Evolutionary conservation across 2,888 invertebrate species (phyloP).

Genomic region (Eremobia ochroleuca): DNA sequence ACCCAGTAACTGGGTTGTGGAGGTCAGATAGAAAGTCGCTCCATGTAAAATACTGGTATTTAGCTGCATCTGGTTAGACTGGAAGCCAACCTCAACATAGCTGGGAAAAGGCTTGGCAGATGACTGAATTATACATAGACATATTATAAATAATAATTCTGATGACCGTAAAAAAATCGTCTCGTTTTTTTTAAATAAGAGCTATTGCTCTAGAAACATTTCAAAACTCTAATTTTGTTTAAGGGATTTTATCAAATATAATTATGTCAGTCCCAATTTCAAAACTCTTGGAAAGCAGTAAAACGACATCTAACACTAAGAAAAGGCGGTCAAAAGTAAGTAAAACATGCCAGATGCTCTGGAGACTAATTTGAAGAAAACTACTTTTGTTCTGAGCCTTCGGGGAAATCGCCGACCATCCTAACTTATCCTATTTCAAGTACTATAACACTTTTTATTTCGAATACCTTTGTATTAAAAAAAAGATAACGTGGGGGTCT

Average conservation of each 20-base stretch:
- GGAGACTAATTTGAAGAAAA: conserved; percentile 39
- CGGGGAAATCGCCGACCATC: conserved; percentile 41
- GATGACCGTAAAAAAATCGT: background rate
- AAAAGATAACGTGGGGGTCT: too few species aligned
- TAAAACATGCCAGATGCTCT: conserved; percentile 29
- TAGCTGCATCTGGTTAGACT: too few species aligned
- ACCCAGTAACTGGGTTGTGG: too few species aligned
- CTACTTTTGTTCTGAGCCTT: conserved; percentile 48
- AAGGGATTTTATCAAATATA: too few species aligned
- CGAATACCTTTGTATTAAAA: background rate
- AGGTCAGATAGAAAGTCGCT: too few species aligned
- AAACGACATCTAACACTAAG: background rate
- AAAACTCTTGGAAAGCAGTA: background rate
- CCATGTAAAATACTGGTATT: too few species aligned
- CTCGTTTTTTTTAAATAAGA: background rate
- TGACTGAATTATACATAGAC: too few species aligned
- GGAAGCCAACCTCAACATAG: too few species aligned
- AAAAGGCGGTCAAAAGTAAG: conserved; percentile 22
- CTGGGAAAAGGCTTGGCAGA: too few species aligned
- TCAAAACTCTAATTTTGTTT: background rate
- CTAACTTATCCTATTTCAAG: conserved; percentile 54
- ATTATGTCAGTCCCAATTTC: too few species aligned
- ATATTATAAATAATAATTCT: background rate
- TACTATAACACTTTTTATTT: conserved; percentile 30
- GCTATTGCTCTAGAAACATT: background rate